Conservation (phyloP, 1,140 invertebrate species). For the Sarcophaga peregrina region DNA sequence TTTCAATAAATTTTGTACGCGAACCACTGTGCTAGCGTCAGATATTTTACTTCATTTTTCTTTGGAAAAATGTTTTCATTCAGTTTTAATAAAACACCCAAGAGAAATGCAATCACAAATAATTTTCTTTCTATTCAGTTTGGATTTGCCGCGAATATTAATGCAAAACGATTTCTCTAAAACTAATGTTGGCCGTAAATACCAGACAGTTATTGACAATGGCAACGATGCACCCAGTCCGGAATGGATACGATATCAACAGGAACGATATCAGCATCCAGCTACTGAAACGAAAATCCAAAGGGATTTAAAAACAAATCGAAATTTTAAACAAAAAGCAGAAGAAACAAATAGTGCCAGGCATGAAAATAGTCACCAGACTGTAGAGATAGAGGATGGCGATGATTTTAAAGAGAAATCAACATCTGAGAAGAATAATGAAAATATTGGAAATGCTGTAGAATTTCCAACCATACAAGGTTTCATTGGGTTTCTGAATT, state of each 20-base stretch:
- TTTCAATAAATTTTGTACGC: too few species aligned
- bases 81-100: not conserved
- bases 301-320: not conserved
- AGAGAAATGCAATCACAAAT: not conserved
- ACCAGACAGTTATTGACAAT: too few species aligned
- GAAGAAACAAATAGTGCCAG: conserved; percentile 8
- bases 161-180: not conserved
- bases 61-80: not conserved
- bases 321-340: not conserved
- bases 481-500: conserved; percentile 68
- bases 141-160: not conserved
- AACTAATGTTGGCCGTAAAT: too few species aligned
- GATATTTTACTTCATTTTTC: too few species aligned
- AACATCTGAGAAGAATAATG: not conserved
- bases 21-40: too few species aligned
- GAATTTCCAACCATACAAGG: conserved; percentile 55
- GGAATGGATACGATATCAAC: conserved; percentile 60
- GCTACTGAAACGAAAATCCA: not conserved
- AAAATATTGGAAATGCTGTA: conserved; percentile 1
- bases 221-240: conserved; percentile 52
- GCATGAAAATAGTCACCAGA: not conserved
- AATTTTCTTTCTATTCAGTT: not conserved
- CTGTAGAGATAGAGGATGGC: not conserved
- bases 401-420: not conserved
- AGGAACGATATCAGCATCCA: conserved; percentile 53